Conservation (phyloP, 1,140 invertebrate species). For the Homarus americanus region DNA sequence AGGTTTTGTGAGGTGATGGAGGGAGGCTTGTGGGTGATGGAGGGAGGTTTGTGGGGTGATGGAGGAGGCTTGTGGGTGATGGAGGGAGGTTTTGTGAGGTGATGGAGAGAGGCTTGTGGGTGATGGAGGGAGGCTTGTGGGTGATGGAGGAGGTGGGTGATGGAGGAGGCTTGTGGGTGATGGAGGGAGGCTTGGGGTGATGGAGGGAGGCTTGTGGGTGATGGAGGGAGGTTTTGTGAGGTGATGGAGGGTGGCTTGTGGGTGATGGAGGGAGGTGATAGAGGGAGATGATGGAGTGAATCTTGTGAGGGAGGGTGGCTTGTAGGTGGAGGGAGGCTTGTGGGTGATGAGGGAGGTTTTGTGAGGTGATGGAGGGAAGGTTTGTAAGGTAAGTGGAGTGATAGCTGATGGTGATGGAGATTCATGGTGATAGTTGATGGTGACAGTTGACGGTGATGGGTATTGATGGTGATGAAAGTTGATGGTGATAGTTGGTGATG, state of each 20-base stretch:
- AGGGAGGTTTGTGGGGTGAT: background rate
- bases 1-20: background rate
- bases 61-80: background rate
- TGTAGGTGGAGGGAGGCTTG: background rate
- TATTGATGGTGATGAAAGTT: background rate
- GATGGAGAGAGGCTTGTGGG: background rate
- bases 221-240: background rate
- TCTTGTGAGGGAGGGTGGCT: background rate
- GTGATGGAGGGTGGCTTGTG: background rate
- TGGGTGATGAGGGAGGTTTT: background rate
- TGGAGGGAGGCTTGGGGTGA: no score
- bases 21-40: background rate
- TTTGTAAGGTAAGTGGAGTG: no score
- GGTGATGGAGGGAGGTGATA: background rate
- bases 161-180: background rate
- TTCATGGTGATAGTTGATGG: no score
- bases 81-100: background rate
- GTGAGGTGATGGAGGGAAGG: slow-evolving; percentile 30
- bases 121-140: no score
- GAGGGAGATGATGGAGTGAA: slow-evolving; percentile 16
- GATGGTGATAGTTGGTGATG: background rate
- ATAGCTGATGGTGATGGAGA: no score
- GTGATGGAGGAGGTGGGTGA: background rate
- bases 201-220: background rate
- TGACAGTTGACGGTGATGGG: no score